These are phyloP conservation scores for Margarornis squamiger DNA, from an alignment of 2,797 vertebrate genomes.

Conservation along the genomic window DNA sequence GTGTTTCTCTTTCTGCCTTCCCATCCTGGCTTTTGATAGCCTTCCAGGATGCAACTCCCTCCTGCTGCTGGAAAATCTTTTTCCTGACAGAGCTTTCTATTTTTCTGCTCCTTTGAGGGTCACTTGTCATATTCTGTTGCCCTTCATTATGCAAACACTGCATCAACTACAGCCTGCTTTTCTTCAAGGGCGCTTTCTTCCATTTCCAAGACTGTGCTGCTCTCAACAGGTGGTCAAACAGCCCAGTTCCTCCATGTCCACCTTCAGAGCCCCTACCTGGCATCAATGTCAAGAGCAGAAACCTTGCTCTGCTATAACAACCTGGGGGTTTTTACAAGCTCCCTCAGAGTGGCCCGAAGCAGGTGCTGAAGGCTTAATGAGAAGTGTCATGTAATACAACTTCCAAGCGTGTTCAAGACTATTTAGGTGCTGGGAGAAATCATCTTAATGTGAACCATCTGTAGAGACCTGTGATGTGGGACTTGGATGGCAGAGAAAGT, in stretches of 20 bases:
- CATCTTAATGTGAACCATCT: not conserved
- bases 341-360: not conserved
- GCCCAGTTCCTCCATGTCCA: not conserved
- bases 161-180: not conserved
- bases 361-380: not conserved
- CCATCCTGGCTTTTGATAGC: not conserved
- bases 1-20: not conserved
- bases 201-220: not conserved
- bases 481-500: not conserved
- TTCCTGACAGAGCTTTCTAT: not conserved
- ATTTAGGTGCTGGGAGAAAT: not conserved
- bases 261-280: not conserved
- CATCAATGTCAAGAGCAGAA: not conserved
- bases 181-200: not conserved
- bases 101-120: not conserved
- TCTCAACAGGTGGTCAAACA: not conserved
- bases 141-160: not conserved
- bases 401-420: not conserved
- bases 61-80: not conserved
- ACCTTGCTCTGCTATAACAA: not conserved
- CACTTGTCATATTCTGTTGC: not conserved
- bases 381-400: not conserved
- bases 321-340: not conserved
- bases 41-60: not conserved
- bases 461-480: not conserved